Evolutionary conservation across 2,797 vertebrate genomes (phyloP), one percentile per base, ranked within the genome.

Genomic region (Myotis daubentonii): DNA sequence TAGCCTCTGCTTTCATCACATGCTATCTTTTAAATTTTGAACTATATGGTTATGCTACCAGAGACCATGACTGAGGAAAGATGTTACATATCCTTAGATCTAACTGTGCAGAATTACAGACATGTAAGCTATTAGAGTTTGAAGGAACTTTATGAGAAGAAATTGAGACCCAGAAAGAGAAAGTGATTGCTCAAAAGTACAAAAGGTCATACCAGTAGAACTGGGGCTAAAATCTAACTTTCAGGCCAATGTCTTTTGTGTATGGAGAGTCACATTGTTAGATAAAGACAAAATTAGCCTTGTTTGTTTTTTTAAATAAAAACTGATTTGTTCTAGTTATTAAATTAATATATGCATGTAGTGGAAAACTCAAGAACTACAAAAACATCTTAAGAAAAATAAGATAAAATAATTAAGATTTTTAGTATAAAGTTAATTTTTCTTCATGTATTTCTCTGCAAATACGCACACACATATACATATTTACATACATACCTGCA

Each of bases 221-320:
- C 22, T 6, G 2, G 53, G 57, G 53, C 22, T 60, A 51, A 74
- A 80, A 47, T 79, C 74, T 62, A 55, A 76, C 44, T 13, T 49
- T 75, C 2, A 55, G 47, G 28, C 33, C 53, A 68, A 4, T 25
- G 60, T 28, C 28, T 55, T 68, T 93, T 70, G 38, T 55, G 13
- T 57, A 70, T 8, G 47, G 47, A 92, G 47, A 92, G 30, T 80
- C n/a, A 88, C 10, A 11, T 47, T 89, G 28, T 95, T n/a, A 94
- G 41, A 87, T 60, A 8, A 89, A 66, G 80, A 33, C 15, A 72
- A 83, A 81, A 92, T 33, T 51, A 93, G 41, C 60, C 36, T 65
- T 92, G 70, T 74, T 60, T 92, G 19, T 87, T 75, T 87, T 75
- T 44, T 89, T 85, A 74, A 95, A 90, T 76, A 66, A 88, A 94